phyloP scores from a whole-genome alignment of 2,888 invertebrate species.

The Ophioninae sp. region DNA sequence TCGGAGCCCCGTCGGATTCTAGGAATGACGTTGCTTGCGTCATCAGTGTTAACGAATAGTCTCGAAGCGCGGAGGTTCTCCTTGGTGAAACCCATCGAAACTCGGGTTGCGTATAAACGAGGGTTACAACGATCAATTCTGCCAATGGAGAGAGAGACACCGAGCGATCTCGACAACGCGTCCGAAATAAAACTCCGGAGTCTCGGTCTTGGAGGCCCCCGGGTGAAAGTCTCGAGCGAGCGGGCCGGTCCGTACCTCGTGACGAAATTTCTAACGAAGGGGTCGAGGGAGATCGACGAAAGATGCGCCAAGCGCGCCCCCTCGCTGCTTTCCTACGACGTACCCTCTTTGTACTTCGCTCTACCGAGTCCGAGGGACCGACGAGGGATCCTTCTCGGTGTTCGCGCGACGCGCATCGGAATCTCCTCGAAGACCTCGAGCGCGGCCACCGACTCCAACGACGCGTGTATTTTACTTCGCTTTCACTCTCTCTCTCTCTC shows the following conservation, averaged over 20 bases:
- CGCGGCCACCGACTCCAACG: slow-evolving; percentile 76
- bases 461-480: slow-evolving; percentile 54
- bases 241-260: too few relatives aligned
- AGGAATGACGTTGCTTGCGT: slow-evolving; percentile 4
- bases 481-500: slow-evolving; percentile 34
- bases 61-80: too few relatives aligned
- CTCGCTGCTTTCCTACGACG: slow-evolving; percentile 24
- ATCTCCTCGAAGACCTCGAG: slow-evolving; percentile 77
- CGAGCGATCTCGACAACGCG: too few relatives aligned
- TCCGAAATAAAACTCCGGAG: too few relatives aligned
- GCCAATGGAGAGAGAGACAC: too few relatives aligned
- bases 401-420: slow-evolving; percentile 75
- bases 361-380: slow-evolving; percentile 33
- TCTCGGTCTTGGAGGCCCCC: too few relatives aligned
- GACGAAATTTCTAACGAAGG: slow-evolving; percentile 30
- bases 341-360: slow-evolving; percentile 13
- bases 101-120: too few relatives aligned
- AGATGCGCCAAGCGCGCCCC: slow-evolving; percentile 16
- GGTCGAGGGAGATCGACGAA: not conserved
- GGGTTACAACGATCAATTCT: too few relatives aligned
- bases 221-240: too few relatives aligned
- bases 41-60: not conserved
- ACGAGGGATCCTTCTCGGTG: slow-evolving; percentile 51
- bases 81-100: too few relatives aligned
- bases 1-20: not conserved